Evolutionary conservation across 2,888 invertebrate genomes (phyloP).

Genomic region (Agriopis aurantiaria): DNA sequence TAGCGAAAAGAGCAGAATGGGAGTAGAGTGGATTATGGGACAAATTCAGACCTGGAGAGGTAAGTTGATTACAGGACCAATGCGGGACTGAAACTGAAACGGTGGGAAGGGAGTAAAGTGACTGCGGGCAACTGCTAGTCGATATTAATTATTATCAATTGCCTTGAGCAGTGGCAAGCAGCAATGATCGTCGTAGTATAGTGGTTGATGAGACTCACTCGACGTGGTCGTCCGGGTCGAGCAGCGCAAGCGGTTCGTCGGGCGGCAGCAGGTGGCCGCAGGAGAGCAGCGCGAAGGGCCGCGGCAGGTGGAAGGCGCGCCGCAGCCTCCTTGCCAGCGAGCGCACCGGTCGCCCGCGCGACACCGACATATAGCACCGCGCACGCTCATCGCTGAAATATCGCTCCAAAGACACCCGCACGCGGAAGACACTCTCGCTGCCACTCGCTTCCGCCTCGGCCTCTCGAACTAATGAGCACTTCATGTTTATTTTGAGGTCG

Average conservation of each 20-base stretch:
- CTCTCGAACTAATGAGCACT: neutral
- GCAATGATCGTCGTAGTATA: neutral
- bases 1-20: too few relatives aligned
- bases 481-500: neutral
- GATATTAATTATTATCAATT: too few relatives aligned
- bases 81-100: too few relatives aligned
- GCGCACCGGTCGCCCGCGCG: slow-evolving; percentile 52
- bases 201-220: slow-evolving; percentile 54
- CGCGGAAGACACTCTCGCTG: slow-evolving; percentile 52
- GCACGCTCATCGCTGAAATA: slow-evolving; percentile 64
- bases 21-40: too few relatives aligned
- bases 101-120: too few relatives aligned
- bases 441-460: slow-evolving; percentile 6
- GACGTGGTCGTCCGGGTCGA: slow-evolving; percentile 61
- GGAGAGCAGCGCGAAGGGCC: slow-evolving; percentile 49
- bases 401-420: slow-evolving; percentile 61
- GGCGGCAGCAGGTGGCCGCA: slow-evolving; percentile 69
- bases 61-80: too few relatives aligned
- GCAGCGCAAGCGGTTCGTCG: slow-evolving; percentile 65
- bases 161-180: neutral
- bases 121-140: too few relatives aligned
- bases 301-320: slow-evolving; percentile 55
- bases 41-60: too few relatives aligned
- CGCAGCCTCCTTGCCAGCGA: slow-evolving; percentile 65
- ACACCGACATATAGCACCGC: slow-evolving; percentile 49